These are phyloP conservation scores for Uropetala carovei DNA, from an alignment of 2,888 invertebrate species.

Conservation along the genomic window DNA sequence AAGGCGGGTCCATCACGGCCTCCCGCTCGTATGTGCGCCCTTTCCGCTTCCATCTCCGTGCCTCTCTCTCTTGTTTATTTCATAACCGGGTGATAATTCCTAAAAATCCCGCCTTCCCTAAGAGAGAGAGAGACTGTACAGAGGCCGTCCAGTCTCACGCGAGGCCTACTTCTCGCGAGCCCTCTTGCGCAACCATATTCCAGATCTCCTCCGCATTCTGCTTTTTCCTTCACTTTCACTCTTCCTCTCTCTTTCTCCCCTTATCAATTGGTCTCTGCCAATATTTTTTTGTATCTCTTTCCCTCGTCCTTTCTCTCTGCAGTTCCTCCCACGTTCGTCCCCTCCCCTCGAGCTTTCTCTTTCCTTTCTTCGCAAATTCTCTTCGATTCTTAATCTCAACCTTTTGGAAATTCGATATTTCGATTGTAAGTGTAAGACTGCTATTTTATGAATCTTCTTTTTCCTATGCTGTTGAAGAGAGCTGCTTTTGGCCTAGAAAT, in stretches of 20 bases:
- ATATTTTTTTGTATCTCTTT: not conserved
- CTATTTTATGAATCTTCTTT: not conserved
- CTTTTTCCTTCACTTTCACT: not conserved
- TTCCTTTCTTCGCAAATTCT: too few relatives aligned
- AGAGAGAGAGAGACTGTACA: not conserved
- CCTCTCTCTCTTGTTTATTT: not conserved
- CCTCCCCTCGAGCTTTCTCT: not conserved
- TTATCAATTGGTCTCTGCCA: not conserved
- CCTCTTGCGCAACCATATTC: too few relatives aligned
- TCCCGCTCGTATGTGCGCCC: too few relatives aligned
- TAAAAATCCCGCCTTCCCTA: conserved; percentile 4
- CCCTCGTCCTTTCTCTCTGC: not conserved
- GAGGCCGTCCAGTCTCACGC: too few relatives aligned
- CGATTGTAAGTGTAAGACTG: too few relatives aligned
- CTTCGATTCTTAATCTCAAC: too few relatives aligned
- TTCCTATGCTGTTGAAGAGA: not conserved
- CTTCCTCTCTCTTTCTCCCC: not conserved
- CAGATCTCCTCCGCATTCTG: not conserved
- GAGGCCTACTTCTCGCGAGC: too few relatives aligned
- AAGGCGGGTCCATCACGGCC: too few relatives aligned
- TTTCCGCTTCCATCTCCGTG: too few relatives aligned
- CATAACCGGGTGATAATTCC: conserved; percentile 19
- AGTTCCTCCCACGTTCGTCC: not conserved
- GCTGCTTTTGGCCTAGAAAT: not conserved
- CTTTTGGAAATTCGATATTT: too few relatives aligned